Evolutionary conservation across 1,140 invertebrate species (phyloP).

Genomic region (Elymnias hypermnestra): DNA sequence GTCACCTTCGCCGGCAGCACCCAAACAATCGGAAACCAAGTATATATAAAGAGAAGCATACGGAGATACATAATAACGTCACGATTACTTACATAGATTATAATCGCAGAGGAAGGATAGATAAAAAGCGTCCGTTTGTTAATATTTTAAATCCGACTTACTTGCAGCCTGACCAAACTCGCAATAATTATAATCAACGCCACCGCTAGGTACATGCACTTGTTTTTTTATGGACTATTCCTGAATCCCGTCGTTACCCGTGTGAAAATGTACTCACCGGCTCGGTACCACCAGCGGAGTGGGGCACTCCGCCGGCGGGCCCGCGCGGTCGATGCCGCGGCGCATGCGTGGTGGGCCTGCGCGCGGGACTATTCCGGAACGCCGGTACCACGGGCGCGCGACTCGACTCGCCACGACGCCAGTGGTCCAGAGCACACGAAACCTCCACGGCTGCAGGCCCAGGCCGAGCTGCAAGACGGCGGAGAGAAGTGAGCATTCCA

Average conservation of each 20-base stretch:
- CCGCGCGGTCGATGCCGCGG: too few relatives aligned
- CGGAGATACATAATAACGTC: slow-evolving; percentile 2
- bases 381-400: too few relatives aligned
- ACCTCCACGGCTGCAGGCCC: too few relatives aligned
- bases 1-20: slow-evolving; percentile 18
- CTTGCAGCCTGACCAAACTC: slow-evolving; percentile 63
- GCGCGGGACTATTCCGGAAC: too few relatives aligned
- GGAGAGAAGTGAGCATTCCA: too few relatives aligned
- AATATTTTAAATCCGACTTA: slow-evolving; percentile 48
- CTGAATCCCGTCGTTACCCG: too few relatives aligned
- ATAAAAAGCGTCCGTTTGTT: slow-evolving; percentile 22
- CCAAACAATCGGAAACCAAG: slow-evolving; percentile 10
- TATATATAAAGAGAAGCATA: slow-evolving; percentile 8
- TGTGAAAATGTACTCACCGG: slow-evolving; percentile 46
- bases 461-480: too few relatives aligned
- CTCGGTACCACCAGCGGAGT: slow-evolving; percentile 35
- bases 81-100: slow-evolving; percentile 23
- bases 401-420: too few relatives aligned
- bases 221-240: slow-evolving; percentile 35
- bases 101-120: slow-evolving; percentile 20
- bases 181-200: slow-evolving; percentile 67
- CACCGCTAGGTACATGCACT: slow-evolving; percentile 70
- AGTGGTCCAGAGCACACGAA: too few relatives aligned
- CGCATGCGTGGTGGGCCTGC: too few relatives aligned
- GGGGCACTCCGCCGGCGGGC: too few relatives aligned